phyloP scores from a whole-genome alignment of 2,113 vertebrate species.

The Catharus fuscescens region DNA sequence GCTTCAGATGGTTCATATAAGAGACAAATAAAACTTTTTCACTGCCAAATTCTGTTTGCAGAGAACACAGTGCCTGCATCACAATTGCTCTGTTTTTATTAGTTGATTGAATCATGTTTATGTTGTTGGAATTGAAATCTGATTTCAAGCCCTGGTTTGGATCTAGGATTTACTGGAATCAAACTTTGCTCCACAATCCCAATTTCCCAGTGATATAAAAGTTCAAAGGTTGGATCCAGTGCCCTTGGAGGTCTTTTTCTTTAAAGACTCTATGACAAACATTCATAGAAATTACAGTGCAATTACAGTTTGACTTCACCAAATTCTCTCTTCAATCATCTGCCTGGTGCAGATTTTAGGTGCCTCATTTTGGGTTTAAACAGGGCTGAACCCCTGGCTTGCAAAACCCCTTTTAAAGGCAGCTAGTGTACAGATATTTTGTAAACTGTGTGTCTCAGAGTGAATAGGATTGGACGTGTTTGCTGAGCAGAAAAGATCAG shows the following conservation, averaged over 20 bases:
- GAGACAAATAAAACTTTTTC: not conserved
- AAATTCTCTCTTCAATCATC: not conserved
- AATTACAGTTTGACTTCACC: not conserved
- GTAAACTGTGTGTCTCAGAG: not conserved
- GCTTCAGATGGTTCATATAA: not conserved
- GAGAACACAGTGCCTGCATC: not conserved
- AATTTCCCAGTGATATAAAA: not conserved
- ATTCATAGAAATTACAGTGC: not conserved
- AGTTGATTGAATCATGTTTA: not conserved
- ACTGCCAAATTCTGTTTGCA: not conserved
- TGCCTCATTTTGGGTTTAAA: not conserved
- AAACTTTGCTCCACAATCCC: not conserved
- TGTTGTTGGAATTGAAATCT: not conserved
- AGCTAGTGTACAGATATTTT: not conserved
- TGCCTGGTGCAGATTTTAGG: not conserved
- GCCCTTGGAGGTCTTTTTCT: not conserved
- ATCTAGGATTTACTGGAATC: not conserved
- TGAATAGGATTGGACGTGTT: constrained; percentile 47
- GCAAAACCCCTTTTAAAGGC: not conserved
- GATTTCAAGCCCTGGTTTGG: not conserved
- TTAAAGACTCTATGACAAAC: not conserved
- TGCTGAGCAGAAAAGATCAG: constrained; percentile 67
- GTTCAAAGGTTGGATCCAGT: not conserved
- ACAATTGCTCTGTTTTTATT: not conserved
- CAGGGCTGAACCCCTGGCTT: not conserved